Conservation (phyloP, 2,113 vertebrate genomes). For the Corynorhinus townsendii region DNA sequence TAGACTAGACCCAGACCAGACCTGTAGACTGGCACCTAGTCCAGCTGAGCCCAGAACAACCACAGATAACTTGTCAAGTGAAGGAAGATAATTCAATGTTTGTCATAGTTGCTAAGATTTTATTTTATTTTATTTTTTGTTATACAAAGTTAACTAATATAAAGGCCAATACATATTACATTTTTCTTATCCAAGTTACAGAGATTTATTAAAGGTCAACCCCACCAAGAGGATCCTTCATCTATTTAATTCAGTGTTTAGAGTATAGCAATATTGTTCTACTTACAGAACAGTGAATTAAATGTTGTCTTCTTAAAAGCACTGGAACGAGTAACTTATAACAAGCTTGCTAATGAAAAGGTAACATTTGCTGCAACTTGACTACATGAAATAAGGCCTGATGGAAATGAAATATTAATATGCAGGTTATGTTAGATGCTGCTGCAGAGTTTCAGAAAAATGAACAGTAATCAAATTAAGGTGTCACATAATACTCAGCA, state of each 20-base stretch:
- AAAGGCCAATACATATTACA: not conserved
- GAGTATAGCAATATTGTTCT: not conserved
- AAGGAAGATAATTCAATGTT: not conserved
- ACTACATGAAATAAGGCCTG: constrained; percentile 16
- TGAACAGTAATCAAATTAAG: constrained; percentile 65
- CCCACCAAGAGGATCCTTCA: not conserved
- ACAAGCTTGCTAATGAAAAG: constrained; percentile 52
- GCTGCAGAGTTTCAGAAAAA: constrained; percentile 52
- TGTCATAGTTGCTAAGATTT: not conserved
- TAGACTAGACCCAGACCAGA: not conserved
- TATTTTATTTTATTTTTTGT: not conserved
- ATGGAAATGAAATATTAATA: constrained; percentile 69
- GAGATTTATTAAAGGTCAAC: not conserved
- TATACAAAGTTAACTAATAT: not conserved
- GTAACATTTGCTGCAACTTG: constrained; percentile 15
- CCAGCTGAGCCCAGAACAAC: accelerated
- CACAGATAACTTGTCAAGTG: not conserved
- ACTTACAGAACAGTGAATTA: not conserved
- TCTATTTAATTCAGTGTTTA: not conserved
- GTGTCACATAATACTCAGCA: constrained; percentile 61
- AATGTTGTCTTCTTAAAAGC: constrained; percentile 15
- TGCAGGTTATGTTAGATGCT: constrained; percentile 44
- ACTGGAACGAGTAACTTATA: not conserved
- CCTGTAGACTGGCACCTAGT: not conserved
- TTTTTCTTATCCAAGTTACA: not conserved